Conservation (phyloP, 2,113 vertebrate genomes). For the Pongo abelii region DNA sequence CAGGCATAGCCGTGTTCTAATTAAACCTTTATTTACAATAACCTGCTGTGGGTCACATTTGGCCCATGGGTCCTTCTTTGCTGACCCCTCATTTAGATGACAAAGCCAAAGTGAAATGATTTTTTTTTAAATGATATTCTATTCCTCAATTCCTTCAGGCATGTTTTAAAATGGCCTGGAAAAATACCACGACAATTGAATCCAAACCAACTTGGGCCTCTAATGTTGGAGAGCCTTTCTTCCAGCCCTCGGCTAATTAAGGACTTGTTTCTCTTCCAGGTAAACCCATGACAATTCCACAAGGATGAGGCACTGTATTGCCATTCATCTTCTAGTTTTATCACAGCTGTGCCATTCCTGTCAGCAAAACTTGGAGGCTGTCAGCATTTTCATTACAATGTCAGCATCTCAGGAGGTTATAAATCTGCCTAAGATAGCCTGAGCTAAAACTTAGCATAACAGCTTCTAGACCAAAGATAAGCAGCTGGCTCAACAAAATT, state of each 20-base stretch:
- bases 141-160: background rate
- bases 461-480: slow-evolving; percentile 49
- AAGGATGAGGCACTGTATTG: slow-evolving; percentile 3
- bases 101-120: slow-evolving; percentile 17
- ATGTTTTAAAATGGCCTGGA: slow-evolving; percentile 28
- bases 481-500: slow-evolving; percentile 54
- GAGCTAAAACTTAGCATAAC: slow-evolving; percentile 28
- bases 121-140: background rate
- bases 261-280: slow-evolving; percentile 67
- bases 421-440: slow-evolving; percentile 43
- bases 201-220: slow-evolving; percentile 18
- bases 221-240: slow-evolving; percentile 27
- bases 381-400: slow-evolving; percentile 58
- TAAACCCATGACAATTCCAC: slow-evolving; percentile 7
- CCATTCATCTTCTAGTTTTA: slow-evolving; percentile 64
- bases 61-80: background rate
- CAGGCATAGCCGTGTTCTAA: background rate
- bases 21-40: background rate
- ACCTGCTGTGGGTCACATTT: background rate
- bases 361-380: slow-evolving; percentile 52
- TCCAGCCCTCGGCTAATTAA: slow-evolving; percentile 67
- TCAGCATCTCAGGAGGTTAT: slow-evolving; percentile 56
- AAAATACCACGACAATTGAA: slow-evolving; percentile 38
- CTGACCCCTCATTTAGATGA: background rate
- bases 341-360: slow-evolving; percentile 39